These are phyloP conservation scores for Pseudorasbora parva DNA, from an alignment of 2,113 vertebrate species.

Conservation along the genomic window DNA sequence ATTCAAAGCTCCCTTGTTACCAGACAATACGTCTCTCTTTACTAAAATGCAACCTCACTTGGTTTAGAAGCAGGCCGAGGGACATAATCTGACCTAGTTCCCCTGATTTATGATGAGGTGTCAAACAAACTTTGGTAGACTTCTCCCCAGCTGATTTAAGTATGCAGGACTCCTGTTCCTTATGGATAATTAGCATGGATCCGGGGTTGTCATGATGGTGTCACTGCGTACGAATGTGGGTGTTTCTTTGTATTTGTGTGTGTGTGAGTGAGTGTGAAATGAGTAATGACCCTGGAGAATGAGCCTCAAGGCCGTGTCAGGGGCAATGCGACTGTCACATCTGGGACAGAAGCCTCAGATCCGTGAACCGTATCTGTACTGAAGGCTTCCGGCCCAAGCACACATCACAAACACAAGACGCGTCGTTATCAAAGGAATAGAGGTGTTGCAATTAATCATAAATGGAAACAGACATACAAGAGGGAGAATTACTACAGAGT, in stretches of 20 bases:
- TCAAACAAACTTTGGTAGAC: slow-evolving; percentile 59
- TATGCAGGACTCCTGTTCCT: slow-evolving; percentile 51
- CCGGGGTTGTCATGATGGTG: slow-evolving; percentile 42
- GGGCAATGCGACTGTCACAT: slow-evolving; percentile 51
- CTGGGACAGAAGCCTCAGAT: slow-evolving; percentile 46
- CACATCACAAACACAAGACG: not conserved
- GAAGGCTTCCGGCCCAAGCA: not conserved
- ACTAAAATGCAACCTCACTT: slow-evolving; percentile 53
- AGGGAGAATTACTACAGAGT: not conserved
- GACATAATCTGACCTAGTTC: slow-evolving; percentile 62
- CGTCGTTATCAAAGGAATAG: slow-evolving; percentile 50
- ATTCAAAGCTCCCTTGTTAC: slow-evolving; percentile 47
- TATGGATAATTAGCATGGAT: slow-evolving; percentile 57
- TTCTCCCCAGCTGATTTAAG: slow-evolving; percentile 55
- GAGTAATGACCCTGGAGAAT: slow-evolving; percentile 56
- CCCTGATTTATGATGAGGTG: slow-evolving; percentile 64
- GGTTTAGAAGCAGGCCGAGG: slow-evolving; percentile 56
- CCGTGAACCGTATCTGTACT: slow-evolving; percentile 16
- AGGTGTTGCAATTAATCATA: slow-evolving; percentile 51
- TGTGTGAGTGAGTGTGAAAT: slow-evolving; percentile 32
- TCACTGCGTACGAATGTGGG: slow-evolving; percentile 12
- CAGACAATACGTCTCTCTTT: slow-evolving; percentile 57
- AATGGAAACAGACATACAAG: slow-evolving; percentile 29
- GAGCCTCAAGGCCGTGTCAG: slow-evolving; percentile 39
- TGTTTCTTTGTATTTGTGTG: slow-evolving; percentile 40